Conservation (phyloP, 2,888 invertebrate species). For the Zaprionus obscuricornis region DNA sequence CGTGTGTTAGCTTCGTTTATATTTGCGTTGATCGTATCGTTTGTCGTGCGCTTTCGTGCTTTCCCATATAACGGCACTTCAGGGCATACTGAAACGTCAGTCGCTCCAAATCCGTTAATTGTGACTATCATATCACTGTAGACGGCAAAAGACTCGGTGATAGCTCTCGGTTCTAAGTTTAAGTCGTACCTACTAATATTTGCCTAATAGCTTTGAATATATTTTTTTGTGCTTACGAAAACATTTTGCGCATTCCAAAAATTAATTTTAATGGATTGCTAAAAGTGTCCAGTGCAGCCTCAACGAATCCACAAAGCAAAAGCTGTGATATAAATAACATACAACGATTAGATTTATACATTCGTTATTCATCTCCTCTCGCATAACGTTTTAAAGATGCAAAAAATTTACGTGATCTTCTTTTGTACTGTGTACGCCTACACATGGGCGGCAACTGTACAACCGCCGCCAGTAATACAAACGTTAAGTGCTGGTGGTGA, state of each 20-base stretch:
- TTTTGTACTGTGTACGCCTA: conserved; percentile 13
- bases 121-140: conserved; percentile 34
- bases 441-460: conserved; percentile 53
- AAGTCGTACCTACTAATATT: too few relatives aligned
- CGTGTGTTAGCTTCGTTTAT: conserved; percentile 40
- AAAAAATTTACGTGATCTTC: conserved; percentile 21
- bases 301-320: conserved; percentile 17
- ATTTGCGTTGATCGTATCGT: too few relatives aligned
- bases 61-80: conserved; percentile 65
- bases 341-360: background rate
- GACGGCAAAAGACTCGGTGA: conserved; percentile 4
- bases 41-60: conserved; percentile 26
- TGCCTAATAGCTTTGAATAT: too few relatives aligned
- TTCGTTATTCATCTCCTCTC: background rate
- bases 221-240: background rate
- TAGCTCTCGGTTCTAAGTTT: too few relatives aligned
- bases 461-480: conserved; percentile 69
- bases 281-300: conserved; percentile 15
- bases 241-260: conserved; percentile 2
- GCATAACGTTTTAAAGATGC: conserved; percentile 34
- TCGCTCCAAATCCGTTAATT: conserved; percentile 57
- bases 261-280: conserved; percentile 34
- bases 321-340: conserved; percentile 41
- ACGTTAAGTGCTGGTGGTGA: conserved; percentile 64
- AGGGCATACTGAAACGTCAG: conserved; percentile 51